Evolutionary conservation across 2,888 invertebrate genomes (phyloP).

Genomic region (Punctoribates punctum): DNA sequence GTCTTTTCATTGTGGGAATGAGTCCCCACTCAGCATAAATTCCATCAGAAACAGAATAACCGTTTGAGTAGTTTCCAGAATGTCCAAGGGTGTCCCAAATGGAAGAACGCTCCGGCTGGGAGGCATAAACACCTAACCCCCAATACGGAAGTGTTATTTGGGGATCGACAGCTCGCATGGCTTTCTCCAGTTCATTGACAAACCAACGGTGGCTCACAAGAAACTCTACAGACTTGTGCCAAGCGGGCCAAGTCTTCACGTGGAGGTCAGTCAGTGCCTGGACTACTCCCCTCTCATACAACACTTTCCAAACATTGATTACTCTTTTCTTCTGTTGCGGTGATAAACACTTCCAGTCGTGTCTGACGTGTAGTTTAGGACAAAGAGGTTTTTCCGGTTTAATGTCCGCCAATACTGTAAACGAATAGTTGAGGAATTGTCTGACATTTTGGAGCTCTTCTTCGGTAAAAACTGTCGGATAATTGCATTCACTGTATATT

Average conservation of each 20-base stretch:
- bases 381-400: not conserved
- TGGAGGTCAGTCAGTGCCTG: not conserved
- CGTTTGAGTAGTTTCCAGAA: not conserved
- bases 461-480: not conserved
- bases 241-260: not conserved
- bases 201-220: not conserved
- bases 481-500: not conserved
- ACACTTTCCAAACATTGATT: not conserved
- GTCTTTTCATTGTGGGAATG: not conserved
- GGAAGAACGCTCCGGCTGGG: not conserved
- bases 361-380: not conserved
- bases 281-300: not conserved
- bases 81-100: not conserved
- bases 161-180: not conserved
- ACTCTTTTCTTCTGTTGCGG: not conserved
- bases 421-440: not conserved
- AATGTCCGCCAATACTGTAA: not conserved
- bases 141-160: slow-evolving; percentile 10
- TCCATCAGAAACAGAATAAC: not conserved
- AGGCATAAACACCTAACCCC: no score
- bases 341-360: slow-evolving; percentile 6
- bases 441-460: slow-evolving; percentile 6
- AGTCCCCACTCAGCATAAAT: not conserved
- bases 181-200: not conserved
- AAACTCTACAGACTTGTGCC: not conserved